Evolutionary conservation across 2,888 invertebrate genomes (phyloP), one percentile per base, ranked within the genome.

Genomic region (Cerceris ruficornis): DNA sequence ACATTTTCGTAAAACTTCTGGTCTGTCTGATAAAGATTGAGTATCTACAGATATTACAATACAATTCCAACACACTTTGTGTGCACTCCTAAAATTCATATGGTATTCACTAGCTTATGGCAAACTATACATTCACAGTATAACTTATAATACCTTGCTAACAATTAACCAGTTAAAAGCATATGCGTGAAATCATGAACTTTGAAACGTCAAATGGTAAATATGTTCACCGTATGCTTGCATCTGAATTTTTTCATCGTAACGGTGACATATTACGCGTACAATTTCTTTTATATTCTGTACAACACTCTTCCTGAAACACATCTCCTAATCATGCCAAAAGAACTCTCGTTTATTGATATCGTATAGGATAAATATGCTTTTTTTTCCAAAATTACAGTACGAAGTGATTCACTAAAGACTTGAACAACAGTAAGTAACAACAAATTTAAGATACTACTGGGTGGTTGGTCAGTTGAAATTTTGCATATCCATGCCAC

Each of bases 31-130:
- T 58, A 60, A 58, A 79, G 66, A 62, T 61, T 55, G 15, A 77
- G 41, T 72, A 68, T 67, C 71, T 77, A 69, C 57, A 54, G 60
- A 67, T 55, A 57, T 52, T 50, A 50, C 71, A 39, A n/a, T 68
- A 77, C 54, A 62, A n/a, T 77, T 54, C 58, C 49, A 67, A 77
- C 62, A 77, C 58, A 62, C 43, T 65, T 28, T 28, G 28, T 28
- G 39, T 46, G 50, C 69, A 28, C 46, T 50, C 50, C 55, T 46
- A 11, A 17, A 67, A 67, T 49, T 66, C 64, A 54, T 55, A 54
- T 46, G 49, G 15, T 52, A 59, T 50, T 50, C 39, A n/a, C 57
- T 68, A 15, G 55, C 14, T 41, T 68, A 68, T 52, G 28, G 60
- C 65, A 60, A 71, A 60, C 68, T 65, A 77, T 57, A 13, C 49